Percentiles rank a stretch among this genome's conserved stretches.
phyloP scores from a whole-genome alignment of 2,888 invertebrate genomes.

The Mesochorus sp. region DNA sequence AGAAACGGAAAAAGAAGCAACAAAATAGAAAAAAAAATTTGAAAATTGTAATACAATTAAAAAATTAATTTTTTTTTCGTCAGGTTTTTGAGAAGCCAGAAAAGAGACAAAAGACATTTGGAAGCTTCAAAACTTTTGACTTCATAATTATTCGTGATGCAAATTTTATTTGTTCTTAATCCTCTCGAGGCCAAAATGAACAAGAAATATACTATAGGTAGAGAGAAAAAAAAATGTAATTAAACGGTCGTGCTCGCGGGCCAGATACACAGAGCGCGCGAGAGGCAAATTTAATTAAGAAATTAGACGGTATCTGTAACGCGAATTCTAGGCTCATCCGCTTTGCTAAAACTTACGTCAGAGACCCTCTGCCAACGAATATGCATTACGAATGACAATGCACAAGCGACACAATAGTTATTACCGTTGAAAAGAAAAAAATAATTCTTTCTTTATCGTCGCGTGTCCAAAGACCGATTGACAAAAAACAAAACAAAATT shows the following conservation, averaged over 20 bases:
- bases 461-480: no score
- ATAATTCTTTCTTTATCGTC: no score
- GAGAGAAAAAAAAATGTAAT: slow-evolving; percentile 18
- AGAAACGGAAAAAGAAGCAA: no score
- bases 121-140: no score
- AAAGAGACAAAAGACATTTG: no score
- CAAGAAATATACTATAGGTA: neutral
- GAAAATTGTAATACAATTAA: no score
- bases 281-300: slow-evolving; percentile 61
- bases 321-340: slow-evolving; percentile 35
- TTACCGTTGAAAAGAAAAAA: neutral
- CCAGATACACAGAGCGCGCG: neutral
- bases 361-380: neutral
- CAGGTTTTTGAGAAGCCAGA: no score
- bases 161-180: neutral
- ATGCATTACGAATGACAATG: neutral
- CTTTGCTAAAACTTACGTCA: slow-evolving; percentile 41
- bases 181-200: neutral
- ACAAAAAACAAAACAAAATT: no score
- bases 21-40: no score
- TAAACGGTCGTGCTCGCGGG: neutral
- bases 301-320: slow-evolving; percentile 53
- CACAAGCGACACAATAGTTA: neutral
- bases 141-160: no score
- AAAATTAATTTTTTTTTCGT: no score